These are phyloP conservation scores for Philotrypesis tridentata DNA, from an alignment of 1,140 invertebrate genomes.

Conservation along the genomic window DNA sequence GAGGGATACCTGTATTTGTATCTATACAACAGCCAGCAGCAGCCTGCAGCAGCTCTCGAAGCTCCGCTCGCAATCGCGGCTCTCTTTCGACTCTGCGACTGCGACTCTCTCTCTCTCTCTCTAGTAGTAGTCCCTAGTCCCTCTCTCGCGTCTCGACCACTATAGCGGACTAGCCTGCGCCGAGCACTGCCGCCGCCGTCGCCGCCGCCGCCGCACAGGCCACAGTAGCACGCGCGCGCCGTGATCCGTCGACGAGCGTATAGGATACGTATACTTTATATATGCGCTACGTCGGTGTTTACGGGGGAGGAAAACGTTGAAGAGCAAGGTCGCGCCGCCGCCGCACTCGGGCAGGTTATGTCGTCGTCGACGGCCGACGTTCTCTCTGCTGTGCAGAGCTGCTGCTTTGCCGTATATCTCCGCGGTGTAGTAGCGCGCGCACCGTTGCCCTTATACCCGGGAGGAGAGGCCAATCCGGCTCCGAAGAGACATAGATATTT, in stretches of 20 bases:
- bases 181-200: not conserved
- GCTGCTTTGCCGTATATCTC: not conserved
- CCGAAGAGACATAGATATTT: not conserved
- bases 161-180: not conserved
- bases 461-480: not conserved
- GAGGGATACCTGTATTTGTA: not conserved
- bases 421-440: not conserved
- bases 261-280: not conserved
- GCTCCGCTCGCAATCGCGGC: not conserved
- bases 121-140: too few relatives aligned
- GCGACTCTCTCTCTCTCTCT: too few relatives aligned
- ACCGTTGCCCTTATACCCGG: not conserved
- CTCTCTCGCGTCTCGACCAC: not conserved
- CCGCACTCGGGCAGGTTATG: not conserved
- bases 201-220: not conserved
- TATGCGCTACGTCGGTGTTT: too few relatives aligned
- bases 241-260: not conserved
- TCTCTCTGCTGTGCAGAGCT: not conserved
- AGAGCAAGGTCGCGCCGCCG: slow-evolving; percentile 46
- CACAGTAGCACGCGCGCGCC: not conserved
- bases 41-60: not conserved
- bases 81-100: not conserved
- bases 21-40: too few relatives aligned
- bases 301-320: slow-evolving; percentile 18
- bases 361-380: not conserved